Conservation (phyloP, 2,797 vertebrate genomes). For the Pipistrellus kuhlii region DNA sequence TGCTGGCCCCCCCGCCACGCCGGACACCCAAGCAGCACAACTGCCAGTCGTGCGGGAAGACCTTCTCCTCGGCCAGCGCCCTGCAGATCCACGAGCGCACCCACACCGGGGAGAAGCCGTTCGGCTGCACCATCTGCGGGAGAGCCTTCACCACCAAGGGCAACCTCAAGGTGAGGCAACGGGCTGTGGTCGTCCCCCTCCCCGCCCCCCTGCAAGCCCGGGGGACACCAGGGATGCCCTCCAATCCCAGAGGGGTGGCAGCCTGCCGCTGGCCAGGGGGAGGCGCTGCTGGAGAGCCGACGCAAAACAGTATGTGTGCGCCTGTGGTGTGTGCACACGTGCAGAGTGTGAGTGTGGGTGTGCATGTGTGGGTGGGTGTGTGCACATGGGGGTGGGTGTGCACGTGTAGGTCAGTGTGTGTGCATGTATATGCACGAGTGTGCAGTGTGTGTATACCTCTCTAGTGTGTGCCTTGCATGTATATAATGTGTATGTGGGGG, state of each 20-base stretch:
- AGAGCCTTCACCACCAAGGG: slow-evolving; percentile 99
- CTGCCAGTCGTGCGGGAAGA: slow-evolving; percentile 99
- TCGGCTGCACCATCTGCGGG: slow-evolving; percentile 99
- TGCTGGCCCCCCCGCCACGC: slow-evolving; percentile 97
- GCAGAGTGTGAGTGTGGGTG: background rate
- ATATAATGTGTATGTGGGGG: background rate
- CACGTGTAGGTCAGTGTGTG: too few relatives aligned
- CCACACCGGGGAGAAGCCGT: slow-evolving; percentile 99
- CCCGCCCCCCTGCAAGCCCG: background rate
- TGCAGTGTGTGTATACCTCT: background rate
- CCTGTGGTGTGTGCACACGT: background rate
- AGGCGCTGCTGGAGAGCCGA: background rate
- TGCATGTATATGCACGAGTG: background rate
- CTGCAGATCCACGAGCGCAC: slow-evolving; percentile 99
- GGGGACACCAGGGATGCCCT: too few relatives aligned
- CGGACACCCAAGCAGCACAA: slow-evolving; percentile 99
- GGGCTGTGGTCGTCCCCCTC: background rate
- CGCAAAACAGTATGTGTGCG: fast-evolving
- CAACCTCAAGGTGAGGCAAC: slow-evolving; percentile 96
- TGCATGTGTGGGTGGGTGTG: background rate
- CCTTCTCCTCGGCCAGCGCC: slow-evolving; percentile 99
- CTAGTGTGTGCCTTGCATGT: background rate
- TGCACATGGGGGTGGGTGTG: background rate
- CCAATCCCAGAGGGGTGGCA: background rate
- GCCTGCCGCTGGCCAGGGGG: background rate